Conservation (phyloP, 2,888 invertebrate genomes). For the Amphiduros pacificus region DNA sequence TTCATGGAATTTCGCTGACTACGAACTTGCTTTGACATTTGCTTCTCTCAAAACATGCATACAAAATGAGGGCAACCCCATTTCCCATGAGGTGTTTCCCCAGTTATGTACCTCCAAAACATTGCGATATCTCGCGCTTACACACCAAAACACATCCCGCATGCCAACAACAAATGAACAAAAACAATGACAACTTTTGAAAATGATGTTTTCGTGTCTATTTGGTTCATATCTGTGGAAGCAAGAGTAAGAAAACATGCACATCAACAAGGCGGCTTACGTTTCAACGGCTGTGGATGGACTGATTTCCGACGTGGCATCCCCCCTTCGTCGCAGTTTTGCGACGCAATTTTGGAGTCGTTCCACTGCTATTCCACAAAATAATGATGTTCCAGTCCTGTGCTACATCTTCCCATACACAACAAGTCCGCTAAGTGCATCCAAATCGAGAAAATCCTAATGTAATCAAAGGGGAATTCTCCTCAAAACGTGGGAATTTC, state of each 20-base stretch:
- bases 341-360: constrained; percentile 6
- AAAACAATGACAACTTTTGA: not conserved
- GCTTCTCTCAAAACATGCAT: no score
- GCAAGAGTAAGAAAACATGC: not conserved
- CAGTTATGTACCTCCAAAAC: not conserved
- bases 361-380: not conserved
- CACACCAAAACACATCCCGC: not conserved
- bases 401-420: no score
- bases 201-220: not conserved
- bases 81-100: constrained; percentile 14
- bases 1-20: no score
- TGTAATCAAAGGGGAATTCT: constrained; percentile 12
- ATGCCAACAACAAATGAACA: not conserved
- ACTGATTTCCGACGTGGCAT: constrained; percentile 18
- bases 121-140: no score
- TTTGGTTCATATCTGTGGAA: not conserved
- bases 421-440: no score
- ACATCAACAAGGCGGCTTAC: constrained; percentile 3
- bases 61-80: constrained; percentile 18
- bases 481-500: constrained; percentile 8
- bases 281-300: constrained; percentile 12
- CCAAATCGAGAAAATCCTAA: no score
- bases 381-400: no score
- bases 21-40: no score
- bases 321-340: not conserved